Evolutionary conservation across 2,797 vertebrate species (phyloP), one percentile per base, ranked within the genome.

Genomic region (Calcarius lapponicus): DNA sequence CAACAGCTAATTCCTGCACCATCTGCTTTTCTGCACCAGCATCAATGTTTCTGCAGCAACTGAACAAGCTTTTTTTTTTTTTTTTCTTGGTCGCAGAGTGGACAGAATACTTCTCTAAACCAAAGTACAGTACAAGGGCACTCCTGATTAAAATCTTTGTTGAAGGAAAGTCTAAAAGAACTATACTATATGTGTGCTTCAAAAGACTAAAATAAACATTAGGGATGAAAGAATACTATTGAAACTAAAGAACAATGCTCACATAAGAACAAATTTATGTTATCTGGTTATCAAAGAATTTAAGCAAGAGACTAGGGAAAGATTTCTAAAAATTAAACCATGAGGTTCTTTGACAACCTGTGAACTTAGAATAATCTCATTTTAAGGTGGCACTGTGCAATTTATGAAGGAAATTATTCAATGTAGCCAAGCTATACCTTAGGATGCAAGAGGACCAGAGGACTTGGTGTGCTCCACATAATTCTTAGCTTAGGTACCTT

Each of bases 381-480:
- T 92, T 72, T 85, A 75, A 75, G 38, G 42, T 85, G 38, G 9
- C 34, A 32, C 69, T 42, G 24, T 73, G 42, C 32, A 70, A 73
- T 60, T 86, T 70, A 31, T 54, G 34, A 66, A 76, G 50, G 25
- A 31, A 69, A 34, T 61, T 11, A 45, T 61, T 29, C 45, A 31
- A 3, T n/a, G 25, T 21, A 20, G 10, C 8, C 2, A 2, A 82
- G 56, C 15, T n/a, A 21, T 53, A 32, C 48, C 18, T 38, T 36
- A 53, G 21, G 4, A 10, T 73, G 10, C 25, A 75, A 82, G 32
- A 72, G 13, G 10, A 57, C 25, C 48, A 66, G 13, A 74, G 18
- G 47, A 62, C 17, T 62, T 7, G 4, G 9, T 5, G 0, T 85
- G 38, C 17, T 11, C 7, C 0, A 0, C 22, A 9, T 51, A 69